Evolutionary conservation across 2,113 vertebrate genomes (phyloP).

Genomic region (Indri indri): DNA sequence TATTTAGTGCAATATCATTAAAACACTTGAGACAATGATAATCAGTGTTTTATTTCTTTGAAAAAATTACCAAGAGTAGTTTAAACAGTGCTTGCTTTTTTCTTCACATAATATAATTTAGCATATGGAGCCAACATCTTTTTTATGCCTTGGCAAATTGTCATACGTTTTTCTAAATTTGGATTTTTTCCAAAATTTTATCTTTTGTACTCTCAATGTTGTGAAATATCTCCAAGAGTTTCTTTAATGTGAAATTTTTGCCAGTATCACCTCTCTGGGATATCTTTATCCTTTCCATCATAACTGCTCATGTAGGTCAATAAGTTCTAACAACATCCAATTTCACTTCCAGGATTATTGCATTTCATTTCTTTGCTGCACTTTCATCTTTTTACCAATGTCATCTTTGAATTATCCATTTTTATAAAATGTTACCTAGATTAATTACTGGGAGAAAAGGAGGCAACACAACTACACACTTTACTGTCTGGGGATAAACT

Average conservation of each 20-base stretch:
- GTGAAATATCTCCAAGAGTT: neutral
- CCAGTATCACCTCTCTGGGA: neutral
- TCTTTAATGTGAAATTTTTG: neutral
- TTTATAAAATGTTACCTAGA: neutral
- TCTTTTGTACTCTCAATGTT: neutral
- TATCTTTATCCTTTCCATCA: neutral
- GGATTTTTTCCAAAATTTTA: neutral
- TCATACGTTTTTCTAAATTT: neutral
- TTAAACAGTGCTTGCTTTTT: neutral
- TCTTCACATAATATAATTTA: neutral
- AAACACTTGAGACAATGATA: conserved; percentile 2
- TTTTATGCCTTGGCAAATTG: neutral
- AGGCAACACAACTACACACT: neutral
- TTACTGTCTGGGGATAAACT: neutral
- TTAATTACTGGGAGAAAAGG: neutral
- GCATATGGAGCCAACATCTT: neutral
- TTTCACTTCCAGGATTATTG: neutral
- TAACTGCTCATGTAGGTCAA: neutral
- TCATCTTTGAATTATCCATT: neutral
- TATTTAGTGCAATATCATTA: neutral
- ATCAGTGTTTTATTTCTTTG: neutral
- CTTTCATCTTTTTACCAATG: neutral
- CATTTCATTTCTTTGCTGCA: neutral
- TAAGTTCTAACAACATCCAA: neutral
- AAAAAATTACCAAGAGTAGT: neutral